Evolutionary conservation across 2,888 invertebrate genomes (phyloP).

Genomic region (Drosophila tripunctata): DNA sequence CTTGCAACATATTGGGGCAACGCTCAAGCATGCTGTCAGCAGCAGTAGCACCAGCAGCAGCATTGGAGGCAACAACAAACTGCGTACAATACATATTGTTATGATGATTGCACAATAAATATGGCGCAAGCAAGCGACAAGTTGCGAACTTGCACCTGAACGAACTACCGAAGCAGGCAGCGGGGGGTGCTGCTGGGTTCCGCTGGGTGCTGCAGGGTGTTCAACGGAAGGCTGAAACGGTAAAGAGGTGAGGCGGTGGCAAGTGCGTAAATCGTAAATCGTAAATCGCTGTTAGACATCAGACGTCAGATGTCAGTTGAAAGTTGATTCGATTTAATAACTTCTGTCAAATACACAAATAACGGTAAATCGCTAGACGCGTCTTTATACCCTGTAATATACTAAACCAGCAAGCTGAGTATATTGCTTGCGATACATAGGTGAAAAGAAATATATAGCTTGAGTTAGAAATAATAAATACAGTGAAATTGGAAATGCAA

Average conservation of each 20-base stretch:
- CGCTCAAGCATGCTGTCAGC: slow-evolving; percentile 63
- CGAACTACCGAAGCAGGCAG: slow-evolving; percentile 1
- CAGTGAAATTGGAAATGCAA: too few relatives aligned
- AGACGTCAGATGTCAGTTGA: slow-evolving; percentile 51
- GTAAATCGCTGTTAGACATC: slow-evolving; percentile 41
- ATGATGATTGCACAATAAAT: slow-evolving; percentile 66
- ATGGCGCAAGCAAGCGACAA: slow-evolving; percentile 43
- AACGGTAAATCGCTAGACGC: slow-evolving; percentile 48
- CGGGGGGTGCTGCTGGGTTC: background rate
- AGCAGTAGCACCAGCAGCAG: slow-evolving; percentile 36
- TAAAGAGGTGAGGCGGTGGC: slow-evolving; percentile 37
- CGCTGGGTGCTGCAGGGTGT: background rate
- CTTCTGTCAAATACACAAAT: slow-evolving; percentile 65
- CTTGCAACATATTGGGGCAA: slow-evolving; percentile 47
- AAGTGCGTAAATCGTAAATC: slow-evolving; percentile 55
- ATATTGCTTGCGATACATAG: background rate
- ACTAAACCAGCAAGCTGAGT: background rate
- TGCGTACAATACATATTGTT: slow-evolving; percentile 50
- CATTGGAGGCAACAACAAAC: slow-evolving; percentile 3
- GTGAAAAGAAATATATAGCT: too few relatives aligned
- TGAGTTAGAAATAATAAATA: too few relatives aligned
- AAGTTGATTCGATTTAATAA: slow-evolving; percentile 77
- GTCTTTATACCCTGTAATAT: slow-evolving; percentile 29
- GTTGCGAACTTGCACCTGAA: slow-evolving; percentile 55
- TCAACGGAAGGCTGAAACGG: background rate